Percentiles rank a stretch among this genome's conserved stretches.
Evolutionary conservation across 37 sponge, comb jelly and placozoan genomes (phyloP).

Genomic region (Spongilla lacustris): DNA sequence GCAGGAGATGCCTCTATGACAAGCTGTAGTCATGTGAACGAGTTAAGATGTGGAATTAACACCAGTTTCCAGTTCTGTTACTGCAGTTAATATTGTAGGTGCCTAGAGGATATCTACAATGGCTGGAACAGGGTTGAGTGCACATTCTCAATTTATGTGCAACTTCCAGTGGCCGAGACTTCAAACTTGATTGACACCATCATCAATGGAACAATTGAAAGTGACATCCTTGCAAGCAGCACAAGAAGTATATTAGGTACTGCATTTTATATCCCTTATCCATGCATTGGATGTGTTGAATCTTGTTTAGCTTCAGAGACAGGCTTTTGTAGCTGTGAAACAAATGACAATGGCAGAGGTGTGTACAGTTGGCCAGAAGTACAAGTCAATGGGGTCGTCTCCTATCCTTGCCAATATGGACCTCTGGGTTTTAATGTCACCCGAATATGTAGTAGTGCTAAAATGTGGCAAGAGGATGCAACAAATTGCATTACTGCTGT

Average conservation of each 20-base stretch:
- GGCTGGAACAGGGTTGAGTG: neutral
- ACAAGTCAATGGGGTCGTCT: neutral
- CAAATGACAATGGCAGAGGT: neutral
- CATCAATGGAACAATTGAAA: neutral
- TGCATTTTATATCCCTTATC: too few relatives aligned
- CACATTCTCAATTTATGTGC: neutral
- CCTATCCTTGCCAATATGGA: neutral
- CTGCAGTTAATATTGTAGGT: neutral
- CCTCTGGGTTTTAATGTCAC: neutral
- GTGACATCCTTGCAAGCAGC: neutral
- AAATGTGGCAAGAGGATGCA: neutral
- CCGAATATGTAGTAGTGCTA: neutral
- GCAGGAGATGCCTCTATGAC: neutral
- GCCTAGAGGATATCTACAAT: neutral
- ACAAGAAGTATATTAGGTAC: neutral
- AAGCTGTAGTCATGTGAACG: neutral
- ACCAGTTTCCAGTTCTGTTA: neutral
- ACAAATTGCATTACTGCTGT: neutral
- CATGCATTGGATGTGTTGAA: neutral
- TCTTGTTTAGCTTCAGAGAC: neutral
- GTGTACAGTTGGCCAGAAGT: slow-evolving; percentile 2
- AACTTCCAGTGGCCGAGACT: neutral
- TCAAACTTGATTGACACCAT: neutral
- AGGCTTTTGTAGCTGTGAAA: neutral
- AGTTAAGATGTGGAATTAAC: neutral